These are phyloP conservation scores for Zophobas atratus DNA, from an alignment of 1,140 invertebrate species.

Conservation along the genomic window DNA sequence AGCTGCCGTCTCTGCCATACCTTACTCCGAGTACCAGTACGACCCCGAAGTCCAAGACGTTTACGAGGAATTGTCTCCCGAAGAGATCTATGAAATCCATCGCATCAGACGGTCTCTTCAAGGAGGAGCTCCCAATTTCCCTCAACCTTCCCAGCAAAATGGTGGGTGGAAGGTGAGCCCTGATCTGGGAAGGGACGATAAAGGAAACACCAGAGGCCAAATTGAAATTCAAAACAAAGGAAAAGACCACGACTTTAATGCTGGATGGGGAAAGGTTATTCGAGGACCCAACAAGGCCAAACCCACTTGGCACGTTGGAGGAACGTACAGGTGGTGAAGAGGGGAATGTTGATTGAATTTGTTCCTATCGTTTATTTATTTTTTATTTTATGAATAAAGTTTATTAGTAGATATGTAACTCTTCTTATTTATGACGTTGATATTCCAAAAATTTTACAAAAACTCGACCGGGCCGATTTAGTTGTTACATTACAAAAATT, in stretches of 20 bases:
- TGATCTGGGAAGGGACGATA: not conserved
- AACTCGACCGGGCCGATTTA: too few species aligned
- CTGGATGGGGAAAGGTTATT: not conserved
- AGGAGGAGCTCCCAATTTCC: not conserved
- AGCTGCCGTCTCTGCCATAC: not conserved
- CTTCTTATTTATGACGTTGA: too few species aligned
- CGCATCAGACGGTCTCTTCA: constrained; percentile 1
- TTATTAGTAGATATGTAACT: too few species aligned
- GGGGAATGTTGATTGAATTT: too few species aligned
- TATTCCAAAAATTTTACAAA: too few species aligned
- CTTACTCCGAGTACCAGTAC: not conserved
- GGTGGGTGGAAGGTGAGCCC: constrained; percentile 2
- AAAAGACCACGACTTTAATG: not conserved
- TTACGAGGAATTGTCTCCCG: too few species aligned
- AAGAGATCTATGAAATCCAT: not conserved
- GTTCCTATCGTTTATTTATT: too few species aligned
- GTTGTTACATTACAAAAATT: too few species aligned
- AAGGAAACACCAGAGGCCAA: not conserved
- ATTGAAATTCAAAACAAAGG: too few species aligned
- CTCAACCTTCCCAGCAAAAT: not conserved
- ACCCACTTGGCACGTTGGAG: not conserved
- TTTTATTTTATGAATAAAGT: too few species aligned
- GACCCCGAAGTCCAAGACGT: not conserved
- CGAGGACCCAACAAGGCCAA: not conserved
- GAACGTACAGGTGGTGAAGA: not conserved